These are phyloP conservation scores for Strigamia maritima DNA, from an alignment of 2,888 invertebrate genomes.

Conservation along the genomic window DNA sequence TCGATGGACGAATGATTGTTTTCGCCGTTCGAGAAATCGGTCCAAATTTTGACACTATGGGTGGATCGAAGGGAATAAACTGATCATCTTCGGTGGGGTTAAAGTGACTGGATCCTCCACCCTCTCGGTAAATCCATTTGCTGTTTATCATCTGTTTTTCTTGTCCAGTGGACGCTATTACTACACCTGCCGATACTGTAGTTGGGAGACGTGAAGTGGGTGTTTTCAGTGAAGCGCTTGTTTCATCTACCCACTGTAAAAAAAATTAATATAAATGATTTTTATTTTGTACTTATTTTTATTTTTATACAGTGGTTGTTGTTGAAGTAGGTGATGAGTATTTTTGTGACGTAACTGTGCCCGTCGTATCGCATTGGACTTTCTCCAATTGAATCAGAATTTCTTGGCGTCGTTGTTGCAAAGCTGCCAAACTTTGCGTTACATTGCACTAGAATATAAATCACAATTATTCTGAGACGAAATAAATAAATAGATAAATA, in stretches of 20 bases:
- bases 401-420: conserved; percentile 63
- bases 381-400: conserved; percentile 62
- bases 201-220: neutral
- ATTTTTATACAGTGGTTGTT: neutral
- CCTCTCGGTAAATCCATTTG: conserved; percentile 36
- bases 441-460: conserved; percentile 17
- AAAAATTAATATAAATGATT: neutral
- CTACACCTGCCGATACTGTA: neutral
- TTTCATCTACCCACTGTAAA: neutral
- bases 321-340: neutral
- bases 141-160: neutral
- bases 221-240: neutral
- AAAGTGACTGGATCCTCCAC: conserved; percentile 17
- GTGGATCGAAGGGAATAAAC: conserved; percentile 65
- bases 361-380: conserved; percentile 48
- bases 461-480: neutral
- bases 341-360: neutral
- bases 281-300: neutral
- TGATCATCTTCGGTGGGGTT: conserved; percentile 60
- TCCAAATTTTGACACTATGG: conserved; percentile 65
- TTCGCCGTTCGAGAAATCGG: conserved; percentile 61
- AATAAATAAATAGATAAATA: neutral
- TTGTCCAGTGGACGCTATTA: neutral
- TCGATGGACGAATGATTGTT: conserved; percentile 44
- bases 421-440: conserved; percentile 55